A percentile compares a stretch with the other conserved stretches of the same genome.
phyloP scores from a whole-genome alignment of 2,113 vertebrate species.

The Falcunculus frontatus region DNA sequence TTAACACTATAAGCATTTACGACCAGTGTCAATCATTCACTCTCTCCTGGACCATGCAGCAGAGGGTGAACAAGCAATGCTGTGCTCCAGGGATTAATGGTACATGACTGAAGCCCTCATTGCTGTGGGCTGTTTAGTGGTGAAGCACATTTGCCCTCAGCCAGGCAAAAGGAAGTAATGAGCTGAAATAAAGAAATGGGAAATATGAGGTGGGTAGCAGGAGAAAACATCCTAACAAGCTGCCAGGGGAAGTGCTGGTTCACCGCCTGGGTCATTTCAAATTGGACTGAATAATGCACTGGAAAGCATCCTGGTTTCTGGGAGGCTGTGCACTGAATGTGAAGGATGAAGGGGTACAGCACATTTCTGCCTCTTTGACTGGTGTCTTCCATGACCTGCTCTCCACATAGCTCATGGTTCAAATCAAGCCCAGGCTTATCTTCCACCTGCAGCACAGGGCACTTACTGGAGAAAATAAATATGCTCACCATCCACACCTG shows the following conservation, averaged over 20 bases:
- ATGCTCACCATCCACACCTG: neutral
- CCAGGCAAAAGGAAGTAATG: conserved; percentile 23
- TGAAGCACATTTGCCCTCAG: conserved; percentile 8
- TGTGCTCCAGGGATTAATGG: conserved; percentile 42
- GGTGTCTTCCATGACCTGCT: neutral
- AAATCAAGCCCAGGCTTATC: neutral
- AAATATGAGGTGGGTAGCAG: neutral
- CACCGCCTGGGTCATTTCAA: conserved; percentile 4
- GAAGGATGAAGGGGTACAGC: neutral
- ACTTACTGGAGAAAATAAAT: neutral
- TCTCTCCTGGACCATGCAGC: conserved; percentile 2
- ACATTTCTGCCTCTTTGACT: neutral
- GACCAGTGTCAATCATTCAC: conserved; percentile 48
- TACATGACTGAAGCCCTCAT: conserved; percentile 26
- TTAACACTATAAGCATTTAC: conserved; percentile 48
- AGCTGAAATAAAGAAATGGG: conserved; percentile 23
- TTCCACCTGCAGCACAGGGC: neutral
- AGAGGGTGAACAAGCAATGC: conserved; percentile 17
- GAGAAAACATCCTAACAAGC: conserved; percentile 42
- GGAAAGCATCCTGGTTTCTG: conserved; percentile 23
- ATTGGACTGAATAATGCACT: neutral
- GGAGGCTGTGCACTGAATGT: neutral
- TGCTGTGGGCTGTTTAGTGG: conserved; percentile 12
- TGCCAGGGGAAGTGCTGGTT: conserved; percentile 31
- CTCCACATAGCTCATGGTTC: neutral